A percentile compares a stretch with the other conserved stretches of the same genome.
Evolutionary conservation across 2,113 vertebrate genomes (phyloP).

Genomic region (Delphinapterus leucas): DNA sequence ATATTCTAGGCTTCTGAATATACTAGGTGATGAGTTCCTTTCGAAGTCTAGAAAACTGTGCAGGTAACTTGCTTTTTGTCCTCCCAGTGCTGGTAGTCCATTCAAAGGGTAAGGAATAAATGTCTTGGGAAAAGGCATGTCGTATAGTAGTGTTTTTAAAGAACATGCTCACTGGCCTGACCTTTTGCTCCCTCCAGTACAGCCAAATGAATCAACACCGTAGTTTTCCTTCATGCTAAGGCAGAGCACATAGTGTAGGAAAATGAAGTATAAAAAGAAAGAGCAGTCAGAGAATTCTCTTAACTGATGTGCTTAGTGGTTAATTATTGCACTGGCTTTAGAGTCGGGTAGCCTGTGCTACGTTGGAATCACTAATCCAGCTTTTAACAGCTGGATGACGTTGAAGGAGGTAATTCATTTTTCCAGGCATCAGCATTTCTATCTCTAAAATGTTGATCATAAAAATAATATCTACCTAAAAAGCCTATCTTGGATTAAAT

Average conservation of each 20-base stretch:
- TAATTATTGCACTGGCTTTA: neutral
- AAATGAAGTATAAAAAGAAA: neutral
- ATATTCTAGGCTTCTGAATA: neutral
- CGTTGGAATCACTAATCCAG: neutral
- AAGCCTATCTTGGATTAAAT: neutral
- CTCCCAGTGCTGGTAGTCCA: neutral
- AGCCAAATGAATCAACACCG: neutral
- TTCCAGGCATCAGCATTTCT: neutral
- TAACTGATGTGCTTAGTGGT: neutral
- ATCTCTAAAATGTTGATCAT: neutral
- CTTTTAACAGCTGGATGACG: neutral
- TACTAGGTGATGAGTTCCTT: neutral
- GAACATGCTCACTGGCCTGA: neutral
- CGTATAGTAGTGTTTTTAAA: neutral
- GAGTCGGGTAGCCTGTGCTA: neutral
- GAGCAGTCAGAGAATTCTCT: neutral
- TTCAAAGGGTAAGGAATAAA: neutral
- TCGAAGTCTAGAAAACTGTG: neutral
- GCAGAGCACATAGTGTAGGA: neutral
- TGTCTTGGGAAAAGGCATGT: neutral
- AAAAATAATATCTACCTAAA: neutral
- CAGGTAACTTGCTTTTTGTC: neutral
- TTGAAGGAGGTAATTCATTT: neutral
- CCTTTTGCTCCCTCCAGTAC: neutral
- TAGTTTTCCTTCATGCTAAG: conserved; percentile 3